Percentiles rank a stretch among this genome's conserved stretches.
phyloP scores from a whole-genome alignment of 2,113 vertebrate genomes.

The Laterallus jamaicensis region DNA sequence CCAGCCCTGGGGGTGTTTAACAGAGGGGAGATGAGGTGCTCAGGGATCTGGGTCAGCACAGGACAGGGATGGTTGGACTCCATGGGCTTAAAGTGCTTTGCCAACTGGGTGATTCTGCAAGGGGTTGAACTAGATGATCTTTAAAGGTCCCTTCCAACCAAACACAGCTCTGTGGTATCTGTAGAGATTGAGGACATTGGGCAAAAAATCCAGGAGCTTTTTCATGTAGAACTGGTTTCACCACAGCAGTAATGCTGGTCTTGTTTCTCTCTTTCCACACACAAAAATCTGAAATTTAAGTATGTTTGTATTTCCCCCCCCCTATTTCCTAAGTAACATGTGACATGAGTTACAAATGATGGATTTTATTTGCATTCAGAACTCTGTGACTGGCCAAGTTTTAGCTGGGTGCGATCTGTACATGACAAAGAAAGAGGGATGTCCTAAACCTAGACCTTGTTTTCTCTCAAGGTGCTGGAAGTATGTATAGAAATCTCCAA shows the following conservation, averaged over 20 bases:
- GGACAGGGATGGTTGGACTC: no score
- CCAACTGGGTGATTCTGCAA: no score
- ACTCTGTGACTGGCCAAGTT: not conserved
- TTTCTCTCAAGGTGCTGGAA: not conserved
- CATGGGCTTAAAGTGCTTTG: no score
- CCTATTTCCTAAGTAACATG: rapidly evolving
- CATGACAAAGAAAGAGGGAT: not conserved
- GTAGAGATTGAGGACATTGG: not conserved
- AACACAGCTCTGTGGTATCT: not conserved
- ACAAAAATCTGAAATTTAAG: not conserved
- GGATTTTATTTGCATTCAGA: not conserved
- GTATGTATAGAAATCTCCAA: not conserved
- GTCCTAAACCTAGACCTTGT: not conserved
- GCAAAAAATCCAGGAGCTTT: not conserved
- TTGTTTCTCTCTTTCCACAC: not conserved
- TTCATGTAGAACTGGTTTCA: not conserved
- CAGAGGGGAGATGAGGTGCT: no score
- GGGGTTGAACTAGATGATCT: no score
- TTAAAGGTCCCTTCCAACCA: no score
- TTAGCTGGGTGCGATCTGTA: not conserved
- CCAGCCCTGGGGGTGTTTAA: no score
- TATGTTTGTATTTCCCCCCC: rapidly evolving
- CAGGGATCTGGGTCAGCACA: no score
- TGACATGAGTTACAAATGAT: not conserved
- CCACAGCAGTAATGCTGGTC: no score